Conservation (phyloP, 2,113 vertebrate species). For the Notothenia rossii region DNA sequence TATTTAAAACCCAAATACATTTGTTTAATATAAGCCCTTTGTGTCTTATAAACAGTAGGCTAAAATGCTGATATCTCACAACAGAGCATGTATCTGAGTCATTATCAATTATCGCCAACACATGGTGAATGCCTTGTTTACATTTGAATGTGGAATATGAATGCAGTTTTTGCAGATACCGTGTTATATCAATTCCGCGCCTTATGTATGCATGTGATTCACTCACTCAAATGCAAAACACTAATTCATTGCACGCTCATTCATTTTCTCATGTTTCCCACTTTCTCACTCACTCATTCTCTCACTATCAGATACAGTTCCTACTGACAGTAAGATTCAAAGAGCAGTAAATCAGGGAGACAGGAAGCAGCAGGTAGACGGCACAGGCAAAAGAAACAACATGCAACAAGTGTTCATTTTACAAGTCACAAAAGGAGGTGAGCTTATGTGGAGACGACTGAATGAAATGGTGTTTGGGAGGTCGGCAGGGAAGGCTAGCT, state of each 20-base stretch:
- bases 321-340: too few relatives aligned
- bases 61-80: not conserved
- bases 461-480: too few relatives aligned
- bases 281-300: not conserved
- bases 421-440: too few relatives aligned
- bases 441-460: too few relatives aligned
- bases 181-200: slow-evolving; percentile 4
- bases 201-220: slow-evolving; percentile 7
- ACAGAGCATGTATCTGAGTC: not conserved
- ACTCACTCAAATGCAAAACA: slow-evolving; percentile 11
- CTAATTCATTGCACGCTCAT: not conserved
- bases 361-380: too few relatives aligned
- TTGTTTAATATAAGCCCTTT: too few relatives aligned
- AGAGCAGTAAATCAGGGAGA: too few relatives aligned
- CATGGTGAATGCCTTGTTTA: not conserved
- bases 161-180: slow-evolving; percentile 18
- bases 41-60: not conserved
- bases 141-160: not conserved
- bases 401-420: too few relatives aligned
- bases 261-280: not conserved
- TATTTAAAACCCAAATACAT: not conserved
- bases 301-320: not conserved
- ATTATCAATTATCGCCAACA: not conserved
- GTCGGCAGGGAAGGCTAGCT: too few relatives aligned
- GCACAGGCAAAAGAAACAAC: too few relatives aligned